Percentiles rank a stretch among this genome's conserved stretches.
phyloP scores from a whole-genome alignment of 2,888 invertebrate genomes.

The Autographa pulchrina region DNA sequence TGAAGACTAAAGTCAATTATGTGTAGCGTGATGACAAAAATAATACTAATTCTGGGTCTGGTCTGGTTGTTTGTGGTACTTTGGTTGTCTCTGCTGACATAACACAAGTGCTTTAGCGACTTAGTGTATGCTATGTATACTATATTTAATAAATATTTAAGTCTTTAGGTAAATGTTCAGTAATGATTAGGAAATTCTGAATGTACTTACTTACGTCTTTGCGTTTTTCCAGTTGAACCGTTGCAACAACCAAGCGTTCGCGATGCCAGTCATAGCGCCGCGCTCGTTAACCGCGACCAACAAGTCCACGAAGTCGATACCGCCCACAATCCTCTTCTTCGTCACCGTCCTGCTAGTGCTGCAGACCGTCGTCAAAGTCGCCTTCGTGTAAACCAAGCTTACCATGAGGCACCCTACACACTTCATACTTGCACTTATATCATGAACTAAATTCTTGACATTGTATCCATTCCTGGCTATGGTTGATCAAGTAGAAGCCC shows the following conservation, averaged over 20 bases:
- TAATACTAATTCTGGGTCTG: no score
- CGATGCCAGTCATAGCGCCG: conserved; percentile 72
- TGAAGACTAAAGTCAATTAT: no score
- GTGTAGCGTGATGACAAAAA: no score
- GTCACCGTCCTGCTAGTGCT: conserved; percentile 80
- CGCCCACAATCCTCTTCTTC: conserved; percentile 79
- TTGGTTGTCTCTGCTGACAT: no score
- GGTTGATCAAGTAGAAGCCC: neutral
- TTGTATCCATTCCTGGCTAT: neutral
- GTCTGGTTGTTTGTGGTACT: no score
- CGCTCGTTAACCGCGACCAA: conserved; percentile 53
- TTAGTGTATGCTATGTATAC: no score
- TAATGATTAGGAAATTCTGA: no score
- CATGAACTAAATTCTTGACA: neutral
- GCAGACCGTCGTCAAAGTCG: conserved; percentile 83
- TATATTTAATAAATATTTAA: no score
- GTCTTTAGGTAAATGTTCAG: no score
- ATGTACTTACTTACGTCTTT: neutral
- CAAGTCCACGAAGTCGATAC: conserved; percentile 65
- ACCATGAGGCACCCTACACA: conserved; percentile 27
- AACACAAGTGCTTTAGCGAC: no score
- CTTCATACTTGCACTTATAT: conserved; percentile 7
- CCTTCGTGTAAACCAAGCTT: conserved; percentile 68
- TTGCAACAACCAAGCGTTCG: conserved; percentile 82
- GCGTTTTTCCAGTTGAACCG: conserved; percentile 74